Evolutionary conservation across 2,797 vertebrate genomes (phyloP).

Genomic region (Myotis vivesi): DNA sequence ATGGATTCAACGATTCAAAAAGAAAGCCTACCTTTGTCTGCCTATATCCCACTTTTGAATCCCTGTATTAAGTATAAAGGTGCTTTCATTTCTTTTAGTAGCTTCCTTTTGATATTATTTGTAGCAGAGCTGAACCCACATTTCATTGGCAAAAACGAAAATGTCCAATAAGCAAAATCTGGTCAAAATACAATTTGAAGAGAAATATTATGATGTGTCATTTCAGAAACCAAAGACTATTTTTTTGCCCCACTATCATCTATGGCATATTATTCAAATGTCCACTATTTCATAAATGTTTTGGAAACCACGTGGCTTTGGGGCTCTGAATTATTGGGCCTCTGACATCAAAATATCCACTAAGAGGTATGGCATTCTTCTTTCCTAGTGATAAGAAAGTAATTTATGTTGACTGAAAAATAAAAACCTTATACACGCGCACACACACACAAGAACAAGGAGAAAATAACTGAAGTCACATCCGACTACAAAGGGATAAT

Average conservation of each 20-base stretch:
- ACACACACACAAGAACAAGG: background rate
- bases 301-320: conserved; percentile 25
- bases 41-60: background rate
- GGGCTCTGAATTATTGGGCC: background rate
- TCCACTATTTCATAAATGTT: conserved; percentile 26
- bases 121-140: background rate
- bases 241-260: background rate
- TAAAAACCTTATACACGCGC: background rate
- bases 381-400: background rate
- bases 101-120: background rate
- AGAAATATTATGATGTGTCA: conserved; percentile 19
- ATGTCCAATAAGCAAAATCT: conserved; percentile 41
- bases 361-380: background rate
- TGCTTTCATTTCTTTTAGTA: background rate
- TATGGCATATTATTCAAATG: conserved; percentile 37
- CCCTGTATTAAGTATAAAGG: background rate
- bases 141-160: background rate
- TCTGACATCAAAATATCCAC: conserved; percentile 32
- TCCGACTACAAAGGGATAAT: background rate
- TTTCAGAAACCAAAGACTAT: conserved; percentile 50
- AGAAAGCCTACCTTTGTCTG: background rate
- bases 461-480: background rate
- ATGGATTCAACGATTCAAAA: background rate
- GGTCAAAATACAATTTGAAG: conserved; percentile 15
- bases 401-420: conserved; percentile 24